Evolutionary conservation across 2,888 invertebrate species (phyloP).

Genomic region (Caenorhabditis sp.): DNA sequence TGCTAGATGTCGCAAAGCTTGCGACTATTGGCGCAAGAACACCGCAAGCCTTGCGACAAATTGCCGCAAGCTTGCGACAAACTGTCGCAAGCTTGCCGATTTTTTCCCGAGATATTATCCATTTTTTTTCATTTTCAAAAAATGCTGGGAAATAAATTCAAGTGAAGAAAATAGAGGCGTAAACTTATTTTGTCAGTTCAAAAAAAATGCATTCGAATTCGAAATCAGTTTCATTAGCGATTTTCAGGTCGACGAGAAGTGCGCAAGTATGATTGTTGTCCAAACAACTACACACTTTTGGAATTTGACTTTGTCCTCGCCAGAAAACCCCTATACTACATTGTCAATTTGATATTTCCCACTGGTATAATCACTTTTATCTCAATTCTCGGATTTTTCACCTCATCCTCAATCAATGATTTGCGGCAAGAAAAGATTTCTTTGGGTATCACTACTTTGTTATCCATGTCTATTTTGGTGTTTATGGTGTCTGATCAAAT

Average conservation of each 20-base stretch:
- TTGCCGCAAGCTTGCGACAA: too few relatives aligned
- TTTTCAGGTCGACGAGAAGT: background rate
- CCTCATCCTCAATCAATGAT: conserved; percentile 72
- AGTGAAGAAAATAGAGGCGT: too few relatives aligned
- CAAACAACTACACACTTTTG: conserved; percentile 54
- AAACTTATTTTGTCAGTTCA: conserved; percentile 53
- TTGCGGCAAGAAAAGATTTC: conserved; percentile 69
- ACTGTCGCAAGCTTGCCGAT: too few relatives aligned
- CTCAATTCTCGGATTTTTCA: conserved; percentile 73
- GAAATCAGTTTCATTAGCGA: background rate
- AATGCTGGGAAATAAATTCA: too few relatives aligned
- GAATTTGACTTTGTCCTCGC: conserved; percentile 60
- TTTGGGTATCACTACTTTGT: conserved; percentile 64
- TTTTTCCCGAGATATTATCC: too few relatives aligned
- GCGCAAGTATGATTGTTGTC: conserved; percentile 69
- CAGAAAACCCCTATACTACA: conserved; percentile 67
- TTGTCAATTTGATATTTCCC: conserved; percentile 73
- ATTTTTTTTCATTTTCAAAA: too few relatives aligned
- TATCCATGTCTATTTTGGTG: conserved; percentile 74
- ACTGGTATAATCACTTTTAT: conserved; percentile 73
- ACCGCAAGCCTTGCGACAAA: too few relatives aligned
- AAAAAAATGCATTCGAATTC: too few relatives aligned
- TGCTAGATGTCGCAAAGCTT: too few relatives aligned
- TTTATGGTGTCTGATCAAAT: conserved; percentile 73
- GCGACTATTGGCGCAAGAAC: too few relatives aligned